Evolutionary conservation across 2,113 vertebrate genomes (phyloP), one percentile per base, ranked within the genome.

Genomic region (Tapirus terrestris): DNA sequence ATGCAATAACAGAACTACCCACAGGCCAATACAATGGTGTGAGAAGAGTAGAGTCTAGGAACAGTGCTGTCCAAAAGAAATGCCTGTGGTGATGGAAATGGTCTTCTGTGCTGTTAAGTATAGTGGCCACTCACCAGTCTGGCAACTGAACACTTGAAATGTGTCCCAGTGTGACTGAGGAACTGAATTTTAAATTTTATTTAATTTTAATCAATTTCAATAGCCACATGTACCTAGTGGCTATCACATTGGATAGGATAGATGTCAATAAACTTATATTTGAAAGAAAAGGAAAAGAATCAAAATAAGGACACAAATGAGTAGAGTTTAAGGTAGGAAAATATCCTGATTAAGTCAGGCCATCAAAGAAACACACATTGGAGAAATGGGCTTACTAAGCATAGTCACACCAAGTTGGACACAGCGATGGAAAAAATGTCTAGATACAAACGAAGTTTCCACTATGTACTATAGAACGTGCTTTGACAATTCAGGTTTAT

Each of bases 221-320:
- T 21, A 84, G n/a, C 10, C 23, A 81, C 53, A 82, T 61, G 16
- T 88, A 17, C 4, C 31, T 83, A 92, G 14, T 73, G 45, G 14
- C 13, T 86, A 43, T 76, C 27, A 23, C 61, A 86, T 0, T 70
- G 7, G 17, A 17, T 83, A 58, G 51, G 5, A 33, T 4, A 76
- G 43, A 39, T 36, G 2, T 72, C 73, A 11, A 89, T 72, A 92
- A 81, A 94, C 20, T 51, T 60, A 11, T 13, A 83, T 85, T 81
- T 91, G 65, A 95, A 77, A 92, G 23, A 86, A 87, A 89, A 27
- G 63, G 60, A 91, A 67, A 80, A 83, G 1, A 67, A 77, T 84
- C 6, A 56, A 92, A 85, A 67, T 65, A 31, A 89, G 18, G 16
- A 76, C 25, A 84, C 11, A 89, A 63, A 83, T 43, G 33, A 53